Base-by-base conservation (phyloP, 2,113 vertebrate genomes). In the Sterrhoptilus dennistouni region DNA sequence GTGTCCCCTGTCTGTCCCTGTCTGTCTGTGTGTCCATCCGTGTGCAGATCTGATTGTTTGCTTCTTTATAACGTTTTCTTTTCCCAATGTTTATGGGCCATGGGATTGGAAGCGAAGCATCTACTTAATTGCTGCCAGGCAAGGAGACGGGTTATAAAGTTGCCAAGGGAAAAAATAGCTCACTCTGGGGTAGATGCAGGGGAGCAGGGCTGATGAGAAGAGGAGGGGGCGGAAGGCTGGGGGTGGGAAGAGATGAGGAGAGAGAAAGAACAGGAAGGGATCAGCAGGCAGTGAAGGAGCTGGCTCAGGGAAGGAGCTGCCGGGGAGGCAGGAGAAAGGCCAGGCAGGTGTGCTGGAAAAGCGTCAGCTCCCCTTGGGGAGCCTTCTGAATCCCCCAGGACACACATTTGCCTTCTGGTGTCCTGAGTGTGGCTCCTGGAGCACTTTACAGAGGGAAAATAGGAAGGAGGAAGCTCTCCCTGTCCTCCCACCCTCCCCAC, bases 41-140 rank as follows among this genome's bases (percentile, higher is more conserved):
- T 14, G 64, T 78, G 81, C 59, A n/a, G 64, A 57, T 76, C 47
- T 17, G n/a, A n/a, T 50, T 61, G 87, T 69, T 82, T 66, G 82
- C 80, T 53, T 31, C 87, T 93, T 72, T 42, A 65, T 21, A 91
- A 59, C 24, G 0, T 91, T 93, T 87, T 91, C 64, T 74, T 90
- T 89, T 82, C 45, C 56, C 81, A 25, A 0, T 85, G 91, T 95
- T 97, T 95, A 92, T 95, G 91, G 94, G 78, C 77, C 85, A 78
- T 94, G 91, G 92, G 89, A 96, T 90, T 95, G 95, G 87, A 92
- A 87, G 68, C 24, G 93, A 96, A 96, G 78, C 92, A 75, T 93
- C 87, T 81, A 78, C 85, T 96, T 92, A 95, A 94, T 94, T 97
- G 91, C 94, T 96, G 93, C 89, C 85, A 93, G 89, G 92, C 86